Base-by-base conservation (phyloP, 2,113 vertebrate genomes). In the Scomber japonicus region DNA sequence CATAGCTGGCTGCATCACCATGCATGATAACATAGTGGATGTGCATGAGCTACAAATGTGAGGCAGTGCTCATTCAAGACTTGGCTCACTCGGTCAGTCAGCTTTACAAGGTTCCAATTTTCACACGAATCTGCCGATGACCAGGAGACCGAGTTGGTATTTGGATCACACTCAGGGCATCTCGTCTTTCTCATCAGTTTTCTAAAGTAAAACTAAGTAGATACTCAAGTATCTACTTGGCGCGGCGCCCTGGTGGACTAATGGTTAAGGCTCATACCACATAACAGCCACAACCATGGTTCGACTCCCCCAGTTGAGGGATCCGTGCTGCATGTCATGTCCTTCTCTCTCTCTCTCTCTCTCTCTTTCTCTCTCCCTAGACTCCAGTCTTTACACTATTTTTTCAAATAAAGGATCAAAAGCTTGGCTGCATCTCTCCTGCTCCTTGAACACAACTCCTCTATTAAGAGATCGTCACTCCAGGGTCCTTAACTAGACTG, bases 71-170 rank as follows among this genome's bases (percentile, higher is more conserved):
- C 79, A 71, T 84, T 87, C 57, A 71, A 66, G 72, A 70, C 71
- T 64, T 55, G 21, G 5, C 66, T 74, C 67, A 8, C 64, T 78
- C 51, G 35, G 74, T 46, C 80, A 40, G 62, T 50, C 72, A 17
- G 61, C 49, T 90, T 90, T 82, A 86, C 92, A 88, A 85, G 66
- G 13, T 83, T 84, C 70, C 86, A 81, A 86, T 85, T 87, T 88
- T 79, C 82, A 73, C 79, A 64, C 54, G 16, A 24, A 73, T 72
- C 31, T 66, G 54, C 80, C 72, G 40, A 54, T 44, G 67, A 89
- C 54, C 35, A 12, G 65, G 75, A 57, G 61, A 63, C 62, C 5
- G 50, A 72, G 10, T 83, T 86, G 48, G 63, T 75, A 88, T 86
- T 80, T 83, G 63, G 70, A 86, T 91, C 88, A 90, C 87, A 89